Evolutionary conservation across 1,140 invertebrate species (phyloP).

Genomic region (Xylocopa sonorina): DNA sequence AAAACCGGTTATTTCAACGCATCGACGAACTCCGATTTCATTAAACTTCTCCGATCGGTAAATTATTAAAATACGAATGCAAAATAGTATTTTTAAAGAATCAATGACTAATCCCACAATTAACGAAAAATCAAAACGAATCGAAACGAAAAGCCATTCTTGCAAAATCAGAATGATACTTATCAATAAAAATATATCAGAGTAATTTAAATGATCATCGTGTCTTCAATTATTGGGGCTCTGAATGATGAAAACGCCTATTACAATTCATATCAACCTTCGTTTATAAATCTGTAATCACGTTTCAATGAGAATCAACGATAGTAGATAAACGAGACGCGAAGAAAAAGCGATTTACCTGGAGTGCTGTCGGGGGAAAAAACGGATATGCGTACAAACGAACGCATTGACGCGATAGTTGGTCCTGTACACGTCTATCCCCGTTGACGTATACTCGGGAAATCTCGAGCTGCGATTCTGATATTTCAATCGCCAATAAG

Average conservation of each 20-base stretch:
- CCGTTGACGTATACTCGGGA: background rate
- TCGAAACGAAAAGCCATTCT: too few relatives aligned
- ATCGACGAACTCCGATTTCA: background rate
- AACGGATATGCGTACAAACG: background rate
- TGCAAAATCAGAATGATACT: too few relatives aligned
- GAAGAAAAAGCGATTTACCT: background rate
- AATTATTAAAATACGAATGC: background rate
- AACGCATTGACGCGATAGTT: background rate
- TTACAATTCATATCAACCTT: background rate
- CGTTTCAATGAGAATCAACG: background rate
- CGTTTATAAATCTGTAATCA: background rate
- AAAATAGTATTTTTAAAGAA: too few relatives aligned
- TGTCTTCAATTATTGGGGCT: too few relatives aligned
- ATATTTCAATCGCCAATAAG: conserved; percentile 1
- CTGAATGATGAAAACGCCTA: too few relatives aligned
- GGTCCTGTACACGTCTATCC: background rate
- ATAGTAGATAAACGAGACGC: background rate
- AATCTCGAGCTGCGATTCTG: background rate
- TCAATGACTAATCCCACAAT: too few relatives aligned
- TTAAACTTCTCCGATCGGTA: conserved; percentile 5
- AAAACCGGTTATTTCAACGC: background rate
- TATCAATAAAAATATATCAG: too few relatives aligned
- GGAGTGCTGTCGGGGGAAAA: background rate
- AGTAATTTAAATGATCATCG: too few relatives aligned
- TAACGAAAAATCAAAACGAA: too few relatives aligned